Evolutionary conservation across 2,888 invertebrate genomes (phyloP).

Genomic region (Omphaloscelis lunosa): DNA sequence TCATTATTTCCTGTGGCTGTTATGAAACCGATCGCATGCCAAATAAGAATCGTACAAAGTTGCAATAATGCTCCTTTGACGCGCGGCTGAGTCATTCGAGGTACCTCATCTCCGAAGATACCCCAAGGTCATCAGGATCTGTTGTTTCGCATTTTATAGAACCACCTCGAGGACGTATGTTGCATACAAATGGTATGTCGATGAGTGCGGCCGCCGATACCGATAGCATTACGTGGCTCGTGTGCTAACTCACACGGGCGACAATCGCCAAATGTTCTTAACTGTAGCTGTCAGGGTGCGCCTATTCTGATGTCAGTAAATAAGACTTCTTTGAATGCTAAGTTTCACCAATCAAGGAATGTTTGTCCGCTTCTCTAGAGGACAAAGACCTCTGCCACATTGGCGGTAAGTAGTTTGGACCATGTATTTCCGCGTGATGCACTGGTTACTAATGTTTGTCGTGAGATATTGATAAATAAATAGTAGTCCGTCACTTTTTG

Average conservation of each 20-base stretch:
- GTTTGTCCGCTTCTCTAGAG: background rate
- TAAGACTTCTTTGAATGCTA: conserved; percentile 29
- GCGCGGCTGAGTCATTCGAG: conserved; percentile 54
- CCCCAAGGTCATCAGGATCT: conserved; percentile 73
- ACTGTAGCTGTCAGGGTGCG: conserved; percentile 50
- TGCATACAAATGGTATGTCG: conserved; percentile 72
- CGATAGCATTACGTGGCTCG: conserved; percentile 65
- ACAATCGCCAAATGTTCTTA: conserved; percentile 46
- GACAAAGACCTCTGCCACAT: conserved; percentile 33
- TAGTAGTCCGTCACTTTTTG: background rate
- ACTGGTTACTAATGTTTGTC: conserved; percentile 23
- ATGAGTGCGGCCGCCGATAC: conserved; percentile 53
- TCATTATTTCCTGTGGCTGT: conserved; percentile 66
- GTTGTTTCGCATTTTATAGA: conserved; percentile 64
- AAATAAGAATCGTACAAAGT: conserved; percentile 64
- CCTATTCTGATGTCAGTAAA: conserved; percentile 66
- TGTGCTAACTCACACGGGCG: conserved; percentile 47
- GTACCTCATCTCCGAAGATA: conserved; percentile 45
- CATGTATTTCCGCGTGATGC: conserved; percentile 23
- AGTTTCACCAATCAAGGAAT: conserved; percentile 14
- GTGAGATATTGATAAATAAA: background rate
- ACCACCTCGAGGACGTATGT: conserved; percentile 42
- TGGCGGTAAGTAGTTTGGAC: background rate
- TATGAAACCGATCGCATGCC: conserved; percentile 57
- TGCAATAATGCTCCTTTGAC: conserved; percentile 61